A percentile compares a stretch with the other conserved stretches of the same genome.
These are phyloP conservation scores for Malacosoma neustria DNA, from an alignment of 2,888 invertebrate species.

Conservation along the genomic window DNA sequence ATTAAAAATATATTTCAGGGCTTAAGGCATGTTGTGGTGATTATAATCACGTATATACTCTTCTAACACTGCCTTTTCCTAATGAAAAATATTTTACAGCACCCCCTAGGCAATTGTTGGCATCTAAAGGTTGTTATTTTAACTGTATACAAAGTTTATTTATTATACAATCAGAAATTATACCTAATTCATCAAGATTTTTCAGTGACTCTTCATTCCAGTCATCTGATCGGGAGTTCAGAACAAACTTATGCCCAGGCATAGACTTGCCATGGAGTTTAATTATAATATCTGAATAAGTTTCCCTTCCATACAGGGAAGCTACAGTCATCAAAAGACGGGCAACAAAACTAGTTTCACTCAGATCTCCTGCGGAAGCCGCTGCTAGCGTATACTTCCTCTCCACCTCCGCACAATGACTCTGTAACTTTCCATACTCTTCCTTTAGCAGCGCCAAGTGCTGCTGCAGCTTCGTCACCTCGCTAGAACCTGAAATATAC, in stretches of 20 bases:
- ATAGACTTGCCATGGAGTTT: slow-evolving; percentile 81
- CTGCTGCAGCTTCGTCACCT: slow-evolving; percentile 83
- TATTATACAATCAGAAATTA: slow-evolving; percentile 4
- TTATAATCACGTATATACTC: no score
- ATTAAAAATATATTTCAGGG: no score
- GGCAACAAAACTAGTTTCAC: slow-evolving; percentile 88
- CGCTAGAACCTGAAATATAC: slow-evolving; percentile 68
- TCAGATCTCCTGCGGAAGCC: slow-evolving; percentile 77
- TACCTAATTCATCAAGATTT: slow-evolving; percentile 80
- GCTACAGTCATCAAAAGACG: slow-evolving; percentile 87
- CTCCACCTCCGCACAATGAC: slow-evolving; percentile 86
- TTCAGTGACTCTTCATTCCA: slow-evolving; percentile 87
- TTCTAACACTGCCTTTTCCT: no score
- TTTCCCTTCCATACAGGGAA: slow-evolving; percentile 85
- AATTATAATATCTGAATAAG: slow-evolving; percentile 88
- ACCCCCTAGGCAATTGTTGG: no score
- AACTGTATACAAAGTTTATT: no score
- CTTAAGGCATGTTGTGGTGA: no score
- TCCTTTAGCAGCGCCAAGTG: slow-evolving; percentile 90
- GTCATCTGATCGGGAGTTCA: slow-evolving; percentile 89
- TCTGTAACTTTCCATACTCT: slow-evolving; percentile 93
- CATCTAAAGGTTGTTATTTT: no score
- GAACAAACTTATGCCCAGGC: slow-evolving; percentile 91
- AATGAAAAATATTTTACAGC: no score
- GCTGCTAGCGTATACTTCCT: slow-evolving; percentile 87